A percentile compares a stretch with the other conserved stretches of the same genome.
Evolutionary conservation across 2,113 vertebrate genomes (phyloP).

Genomic region (Rynchops niger): DNA sequence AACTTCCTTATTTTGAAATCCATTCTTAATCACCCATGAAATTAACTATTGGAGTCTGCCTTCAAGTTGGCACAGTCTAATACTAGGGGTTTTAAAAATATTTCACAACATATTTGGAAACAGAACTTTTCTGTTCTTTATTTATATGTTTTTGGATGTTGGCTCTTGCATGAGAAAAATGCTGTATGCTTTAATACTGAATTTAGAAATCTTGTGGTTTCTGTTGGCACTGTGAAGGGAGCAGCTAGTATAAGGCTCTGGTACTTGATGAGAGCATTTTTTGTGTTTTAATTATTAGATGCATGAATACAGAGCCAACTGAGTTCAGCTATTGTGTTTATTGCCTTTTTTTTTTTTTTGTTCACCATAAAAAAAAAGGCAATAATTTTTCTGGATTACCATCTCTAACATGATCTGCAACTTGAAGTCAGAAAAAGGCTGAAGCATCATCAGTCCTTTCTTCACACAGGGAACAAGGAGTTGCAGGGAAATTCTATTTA

Average conservation of each 20-base stretch:
- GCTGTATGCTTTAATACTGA: neutral
- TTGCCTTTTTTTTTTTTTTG: neutral
- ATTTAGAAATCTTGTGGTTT: slow-evolving; percentile 36
- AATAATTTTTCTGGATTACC: neutral
- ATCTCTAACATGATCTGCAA: neutral
- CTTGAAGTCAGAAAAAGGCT: neutral
- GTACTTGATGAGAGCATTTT: neutral
- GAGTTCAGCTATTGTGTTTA: slow-evolving; percentile 14
- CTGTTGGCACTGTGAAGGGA: neutral
- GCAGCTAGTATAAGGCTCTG: neutral
- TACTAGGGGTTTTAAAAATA: neutral
- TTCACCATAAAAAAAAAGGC: neutral
- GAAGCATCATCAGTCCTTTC: neutral
- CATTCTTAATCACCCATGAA: slow-evolving; percentile 50
- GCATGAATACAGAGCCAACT: neutral
- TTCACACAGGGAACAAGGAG: neutral
- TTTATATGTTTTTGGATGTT: neutral
- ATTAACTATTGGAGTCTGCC: slow-evolving; percentile 25
- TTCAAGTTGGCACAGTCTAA: slow-evolving; percentile 1
- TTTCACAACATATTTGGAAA: slow-evolving; percentile 19
- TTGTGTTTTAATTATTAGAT: neutral
- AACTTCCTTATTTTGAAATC: slow-evolving; percentile 23
- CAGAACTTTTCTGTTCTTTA: slow-evolving; percentile 33
- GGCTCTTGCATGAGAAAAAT: neutral
- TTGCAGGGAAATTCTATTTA: neutral